Evolutionary conservation across 1,140 invertebrate species (phyloP).

Genomic region (Macrobrachium nipponense): DNA sequence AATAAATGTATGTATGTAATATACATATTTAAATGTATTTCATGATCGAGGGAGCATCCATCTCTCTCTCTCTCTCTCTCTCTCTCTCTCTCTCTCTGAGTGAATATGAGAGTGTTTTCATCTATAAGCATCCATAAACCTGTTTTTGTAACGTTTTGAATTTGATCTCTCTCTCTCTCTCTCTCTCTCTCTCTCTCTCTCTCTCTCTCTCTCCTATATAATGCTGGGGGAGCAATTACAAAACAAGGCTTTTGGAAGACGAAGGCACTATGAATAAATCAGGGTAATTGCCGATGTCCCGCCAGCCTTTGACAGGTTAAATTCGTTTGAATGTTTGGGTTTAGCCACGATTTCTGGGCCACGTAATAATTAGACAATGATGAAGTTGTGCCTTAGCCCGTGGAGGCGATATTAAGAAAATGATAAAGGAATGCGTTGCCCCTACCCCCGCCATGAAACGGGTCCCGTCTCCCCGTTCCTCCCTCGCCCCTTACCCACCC

Average conservation of each 20-base stretch:
- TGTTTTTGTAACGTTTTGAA: too few relatives aligned
- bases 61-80: too few relatives aligned
- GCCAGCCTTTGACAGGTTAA: constrained; percentile 58
- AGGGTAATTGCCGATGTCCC: constrained; percentile 56
- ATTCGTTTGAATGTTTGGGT: constrained; percentile 60
- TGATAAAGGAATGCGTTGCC: constrained; percentile 52
- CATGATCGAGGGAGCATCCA: too few relatives aligned
- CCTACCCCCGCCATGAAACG: too few relatives aligned
- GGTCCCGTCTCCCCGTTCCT: too few relatives aligned
- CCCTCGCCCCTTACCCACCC: too few relatives aligned
- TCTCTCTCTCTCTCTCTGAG: too few relatives aligned
- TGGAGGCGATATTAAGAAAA: constrained; percentile 56
- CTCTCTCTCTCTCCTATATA: constrained; percentile 11
- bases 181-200: too few relatives aligned
- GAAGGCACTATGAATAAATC: constrained; percentile 58
- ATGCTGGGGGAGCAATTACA: constrained; percentile 54
- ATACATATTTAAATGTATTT: too few relatives aligned
- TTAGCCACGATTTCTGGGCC: constrained; percentile 54
- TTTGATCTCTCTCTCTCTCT: background rate
- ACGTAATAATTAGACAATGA: constrained; percentile 62
- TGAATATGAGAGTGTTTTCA: too few relatives aligned
- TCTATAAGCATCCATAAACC: too few relatives aligned
- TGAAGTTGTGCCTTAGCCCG: constrained; percentile 50
- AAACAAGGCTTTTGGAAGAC: constrained; percentile 33
- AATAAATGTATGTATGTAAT: too few relatives aligned